phyloP scores from a whole-genome alignment of 2,113 vertebrate genomes.

The Myrmecophaga tridactyla region DNA sequence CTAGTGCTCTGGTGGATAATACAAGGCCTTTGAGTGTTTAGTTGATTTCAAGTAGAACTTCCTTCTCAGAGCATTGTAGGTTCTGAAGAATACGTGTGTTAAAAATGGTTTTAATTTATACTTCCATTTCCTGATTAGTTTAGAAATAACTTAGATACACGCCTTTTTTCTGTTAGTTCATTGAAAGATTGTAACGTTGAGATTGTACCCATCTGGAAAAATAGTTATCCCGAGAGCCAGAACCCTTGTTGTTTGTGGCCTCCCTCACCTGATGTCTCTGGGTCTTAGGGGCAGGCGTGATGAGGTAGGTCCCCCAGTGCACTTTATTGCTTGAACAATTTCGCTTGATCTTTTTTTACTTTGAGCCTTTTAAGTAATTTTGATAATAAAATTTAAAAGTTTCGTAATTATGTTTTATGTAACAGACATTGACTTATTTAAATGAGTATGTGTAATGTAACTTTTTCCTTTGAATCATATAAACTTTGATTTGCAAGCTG shows the following conservation, averaged over 20 bases:
- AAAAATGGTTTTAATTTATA: neutral
- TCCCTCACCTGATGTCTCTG: accelerated
- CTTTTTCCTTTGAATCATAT: conserved; percentile 67
- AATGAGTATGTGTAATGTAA: conserved; percentile 70
- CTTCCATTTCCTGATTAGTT: conserved; percentile 38
- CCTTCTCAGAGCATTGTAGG: neutral
- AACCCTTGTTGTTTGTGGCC: neutral
- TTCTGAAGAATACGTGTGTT: neutral
- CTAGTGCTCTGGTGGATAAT: neutral
- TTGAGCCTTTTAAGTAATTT: conserved; percentile 75
- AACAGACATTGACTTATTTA: conserved; percentile 76
- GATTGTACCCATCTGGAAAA: neutral
- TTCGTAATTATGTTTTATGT: conserved; percentile 74
- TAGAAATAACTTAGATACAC: neutral
- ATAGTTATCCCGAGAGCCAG: neutral
- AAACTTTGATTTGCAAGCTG: neutral
- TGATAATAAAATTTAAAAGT: conserved; percentile 72
- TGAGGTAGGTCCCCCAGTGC: conserved; percentile 66
- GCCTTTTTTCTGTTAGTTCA: neutral
- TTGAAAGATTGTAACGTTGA: neutral
- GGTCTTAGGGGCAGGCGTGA: neutral
- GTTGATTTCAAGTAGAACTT: neutral
- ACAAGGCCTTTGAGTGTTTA: neutral
- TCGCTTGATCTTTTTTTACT: conserved; percentile 74
- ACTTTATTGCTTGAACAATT: conserved; percentile 79